Evolutionary conservation across 2,113 vertebrate species (phyloP).

Genomic region (Phodopus roborovskii): DNA sequence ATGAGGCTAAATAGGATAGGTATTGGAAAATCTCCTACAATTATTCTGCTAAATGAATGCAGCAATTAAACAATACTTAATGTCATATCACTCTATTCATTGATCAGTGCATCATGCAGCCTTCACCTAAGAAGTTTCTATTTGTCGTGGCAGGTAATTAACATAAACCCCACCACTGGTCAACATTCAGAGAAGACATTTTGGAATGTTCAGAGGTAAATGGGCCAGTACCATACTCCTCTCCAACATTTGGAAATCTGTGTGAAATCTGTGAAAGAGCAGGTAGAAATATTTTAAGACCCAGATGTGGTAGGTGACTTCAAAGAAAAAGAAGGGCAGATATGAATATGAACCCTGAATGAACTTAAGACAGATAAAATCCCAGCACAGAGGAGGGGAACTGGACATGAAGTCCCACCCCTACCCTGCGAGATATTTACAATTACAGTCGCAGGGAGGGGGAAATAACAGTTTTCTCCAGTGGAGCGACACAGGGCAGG

Average conservation of each 20-base stretch:
- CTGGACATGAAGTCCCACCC: not conserved
- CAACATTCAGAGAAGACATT: not conserved
- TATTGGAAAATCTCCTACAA: not conserved
- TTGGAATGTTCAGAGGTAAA: not conserved
- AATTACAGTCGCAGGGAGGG: not conserved
- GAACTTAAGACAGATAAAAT: not conserved
- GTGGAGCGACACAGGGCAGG: not conserved
- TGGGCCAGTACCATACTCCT: not conserved
- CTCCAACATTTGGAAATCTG: not conserved
- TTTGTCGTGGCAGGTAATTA: not conserved
- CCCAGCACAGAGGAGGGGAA: no score
- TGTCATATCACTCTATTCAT: not conserved
- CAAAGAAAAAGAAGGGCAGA: not conserved
- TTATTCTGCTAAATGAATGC: not conserved
- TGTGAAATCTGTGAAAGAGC: not conserved
- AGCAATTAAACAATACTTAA: not conserved
- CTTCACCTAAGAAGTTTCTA: not conserved
- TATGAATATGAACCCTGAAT: not conserved
- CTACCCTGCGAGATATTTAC: not conserved
- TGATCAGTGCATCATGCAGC: not conserved
- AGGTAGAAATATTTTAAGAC: not conserved
- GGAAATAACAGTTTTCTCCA: not conserved
- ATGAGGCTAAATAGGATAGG: not conserved
- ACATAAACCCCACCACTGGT: not conserved
- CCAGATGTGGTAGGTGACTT: not conserved